Evolutionary conservation across 1,140 invertebrate genomes (phyloP).

Genomic region (Pomacea maculata): DNA sequence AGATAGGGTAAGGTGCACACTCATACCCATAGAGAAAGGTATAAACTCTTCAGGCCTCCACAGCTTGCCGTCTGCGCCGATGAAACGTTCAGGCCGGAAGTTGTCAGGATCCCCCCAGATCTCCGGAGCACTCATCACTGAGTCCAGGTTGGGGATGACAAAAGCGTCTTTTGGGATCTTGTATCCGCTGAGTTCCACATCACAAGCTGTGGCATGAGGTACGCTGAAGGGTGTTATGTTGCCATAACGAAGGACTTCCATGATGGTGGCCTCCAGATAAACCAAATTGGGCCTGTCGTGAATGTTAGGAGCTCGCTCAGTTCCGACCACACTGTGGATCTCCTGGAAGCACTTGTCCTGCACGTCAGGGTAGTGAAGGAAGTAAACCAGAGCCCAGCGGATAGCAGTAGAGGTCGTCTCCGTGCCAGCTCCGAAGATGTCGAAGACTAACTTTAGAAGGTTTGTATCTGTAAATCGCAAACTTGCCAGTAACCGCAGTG

Average conservation of each 20-base stretch:
- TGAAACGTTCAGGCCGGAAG: constrained; percentile 74
- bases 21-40: constrained; percentile 29
- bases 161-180: constrained; percentile 50
- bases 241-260: constrained; percentile 29
- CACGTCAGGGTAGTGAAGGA: constrained; percentile 79
- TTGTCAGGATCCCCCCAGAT: constrained; percentile 75
- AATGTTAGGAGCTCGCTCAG: constrained; percentile 14
- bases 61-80: constrained; percentile 43
- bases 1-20: neutral
- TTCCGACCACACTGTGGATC: constrained; percentile 24
- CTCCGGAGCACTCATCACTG: constrained; percentile 49
- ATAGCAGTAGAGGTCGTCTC: constrained; percentile 88
- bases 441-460: constrained; percentile 60
- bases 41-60: constrained; percentile 25
- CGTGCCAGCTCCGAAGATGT: constrained; percentile 88
- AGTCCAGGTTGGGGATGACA: constrained; percentile 53
- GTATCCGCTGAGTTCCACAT: constrained; percentile 49
- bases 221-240: constrained; percentile 55
- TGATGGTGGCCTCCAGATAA: constrained; percentile 31
- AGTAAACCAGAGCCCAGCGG: constrained; percentile 85
- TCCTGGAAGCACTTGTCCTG: constrained; percentile 86
- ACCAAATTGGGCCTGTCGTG: constrained; percentile 27
- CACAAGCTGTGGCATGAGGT: constrained; percentile 42
- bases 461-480: constrained; percentile 35
- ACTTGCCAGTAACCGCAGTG: too few relatives aligned